These are phyloP conservation scores for Troides aeacus DNA, from an alignment of 2,888 invertebrate species.

Conservation along the genomic window DNA sequence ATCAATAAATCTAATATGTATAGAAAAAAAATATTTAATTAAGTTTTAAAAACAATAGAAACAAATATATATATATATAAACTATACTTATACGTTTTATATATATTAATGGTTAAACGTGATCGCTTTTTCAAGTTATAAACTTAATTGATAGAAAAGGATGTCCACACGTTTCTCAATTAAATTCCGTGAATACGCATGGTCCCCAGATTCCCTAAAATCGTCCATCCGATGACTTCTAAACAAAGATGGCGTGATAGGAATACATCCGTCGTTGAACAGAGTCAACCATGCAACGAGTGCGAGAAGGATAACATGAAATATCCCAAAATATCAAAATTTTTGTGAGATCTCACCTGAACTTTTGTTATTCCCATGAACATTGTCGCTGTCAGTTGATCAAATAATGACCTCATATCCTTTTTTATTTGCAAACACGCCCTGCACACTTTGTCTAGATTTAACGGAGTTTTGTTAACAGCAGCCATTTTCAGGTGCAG, in stretches of 20 bases:
- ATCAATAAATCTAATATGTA: too few relatives aligned
- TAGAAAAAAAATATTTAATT: too few relatives aligned
- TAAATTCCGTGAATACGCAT: slow-evolving; percentile 59
- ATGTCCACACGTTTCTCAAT: slow-evolving; percentile 67
- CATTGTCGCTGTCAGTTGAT: slow-evolving; percentile 83
- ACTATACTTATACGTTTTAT: background rate
- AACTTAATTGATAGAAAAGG: slow-evolving; percentile 51
- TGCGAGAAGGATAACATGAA: slow-evolving; percentile 67
- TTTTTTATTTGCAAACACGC: slow-evolving; percentile 82
- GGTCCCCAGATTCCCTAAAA: slow-evolving; percentile 54
- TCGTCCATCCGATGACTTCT: slow-evolving; percentile 56
- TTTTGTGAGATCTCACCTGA: slow-evolving; percentile 72
- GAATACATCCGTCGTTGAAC: slow-evolving; percentile 43
- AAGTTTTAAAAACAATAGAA: too few relatives aligned
- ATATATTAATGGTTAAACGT: slow-evolving; percentile 36
- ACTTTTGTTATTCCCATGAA: slow-evolving; percentile 82
- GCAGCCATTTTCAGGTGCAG: slow-evolving; percentile 73
- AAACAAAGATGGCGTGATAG: slow-evolving; percentile 75
- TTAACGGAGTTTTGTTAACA: slow-evolving; percentile 55
- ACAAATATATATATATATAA: too few relatives aligned
- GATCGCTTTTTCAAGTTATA: slow-evolving; percentile 35
- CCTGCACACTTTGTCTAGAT: slow-evolving; percentile 82
- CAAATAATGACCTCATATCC: slow-evolving; percentile 83
- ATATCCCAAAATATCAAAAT: slow-evolving; percentile 60
- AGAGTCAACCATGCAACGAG: slow-evolving; percentile 41